Conservation (phyloP, 2,888 invertebrate species). For the Drosophila aldrichi region DNA sequence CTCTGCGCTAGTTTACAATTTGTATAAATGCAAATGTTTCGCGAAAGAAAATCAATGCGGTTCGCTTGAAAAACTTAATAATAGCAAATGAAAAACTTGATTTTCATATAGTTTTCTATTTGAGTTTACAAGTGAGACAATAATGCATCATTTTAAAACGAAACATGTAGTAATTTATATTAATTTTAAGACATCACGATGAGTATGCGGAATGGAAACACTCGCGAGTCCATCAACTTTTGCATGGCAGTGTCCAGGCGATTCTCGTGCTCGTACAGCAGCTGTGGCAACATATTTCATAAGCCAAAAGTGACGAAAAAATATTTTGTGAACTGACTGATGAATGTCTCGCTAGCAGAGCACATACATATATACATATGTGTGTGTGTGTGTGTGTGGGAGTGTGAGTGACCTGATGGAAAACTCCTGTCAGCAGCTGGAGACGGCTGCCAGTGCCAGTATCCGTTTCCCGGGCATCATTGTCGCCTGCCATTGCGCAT, state of each 20-base stretch:
- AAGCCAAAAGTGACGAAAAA: conserved; percentile 57
- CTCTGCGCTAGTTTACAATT: conserved; percentile 5
- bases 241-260: conserved; percentile 18
- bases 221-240: conserved; percentile 5
- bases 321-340: conserved; percentile 50
- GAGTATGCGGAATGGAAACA: conserved; percentile 3
- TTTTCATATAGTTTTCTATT: too few species aligned
- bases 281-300: conserved; percentile 62
- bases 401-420: conserved; percentile 37
- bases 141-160: conserved; percentile 5
- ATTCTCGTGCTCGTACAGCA: conserved; percentile 8
- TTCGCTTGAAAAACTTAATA: background rate
- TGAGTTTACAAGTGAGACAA: background rate
- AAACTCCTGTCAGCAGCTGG: conserved; percentile 60
- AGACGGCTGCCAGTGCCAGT: conserved; percentile 63
- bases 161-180: background rate
- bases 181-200: background rate
- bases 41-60: background rate
- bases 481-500: conserved; percentile 68
- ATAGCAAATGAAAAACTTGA: fast-evolving
- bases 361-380: background rate
- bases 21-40: background rate
- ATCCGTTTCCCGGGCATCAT: conserved; percentile 58
- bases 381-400: background rate
- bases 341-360: conserved; percentile 14